phyloP scores from a whole-genome alignment of 37 sponge, comb jelly and placozoan species.

The Aphrocallistes beatrix region DNA sequence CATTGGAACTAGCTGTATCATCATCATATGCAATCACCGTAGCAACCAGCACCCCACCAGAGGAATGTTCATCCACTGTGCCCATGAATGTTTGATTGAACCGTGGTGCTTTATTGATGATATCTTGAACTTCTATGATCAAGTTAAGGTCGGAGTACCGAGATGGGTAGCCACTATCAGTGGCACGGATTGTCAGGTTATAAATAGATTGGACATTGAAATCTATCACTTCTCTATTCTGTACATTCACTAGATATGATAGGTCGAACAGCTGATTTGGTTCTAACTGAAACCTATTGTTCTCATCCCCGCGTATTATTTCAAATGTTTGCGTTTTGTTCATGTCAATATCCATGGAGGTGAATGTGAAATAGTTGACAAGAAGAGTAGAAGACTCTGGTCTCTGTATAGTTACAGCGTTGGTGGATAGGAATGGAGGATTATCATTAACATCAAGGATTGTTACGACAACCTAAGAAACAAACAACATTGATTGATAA shows the following conservation, averaged over 20 bases:
- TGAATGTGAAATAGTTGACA: background rate
- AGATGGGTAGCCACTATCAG: background rate
- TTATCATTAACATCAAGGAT: conserved; percentile 40
- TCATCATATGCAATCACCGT: background rate
- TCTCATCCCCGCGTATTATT: background rate
- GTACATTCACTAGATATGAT: background rate
- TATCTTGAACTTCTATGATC: background rate
- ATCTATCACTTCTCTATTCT: background rate
- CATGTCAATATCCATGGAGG: background rate
- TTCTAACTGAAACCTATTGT: background rate
- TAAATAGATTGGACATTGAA: background rate
- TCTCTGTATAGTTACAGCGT: background rate
- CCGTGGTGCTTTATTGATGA: background rate
- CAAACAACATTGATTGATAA: background rate
- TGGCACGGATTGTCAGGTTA: background rate
- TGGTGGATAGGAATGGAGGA: background rate
- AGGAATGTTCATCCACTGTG: background rate
- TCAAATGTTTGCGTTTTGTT: background rate
- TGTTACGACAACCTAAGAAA: background rate
- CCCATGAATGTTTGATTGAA: background rate
- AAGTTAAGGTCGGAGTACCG: background rate
- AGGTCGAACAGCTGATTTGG: background rate
- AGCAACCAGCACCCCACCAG: background rate
- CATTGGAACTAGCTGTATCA: background rate
- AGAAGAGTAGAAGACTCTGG: background rate